Evolutionary conservation across 2,888 invertebrate genomes (phyloP).

Genomic region (Hedya salicella): DNA sequence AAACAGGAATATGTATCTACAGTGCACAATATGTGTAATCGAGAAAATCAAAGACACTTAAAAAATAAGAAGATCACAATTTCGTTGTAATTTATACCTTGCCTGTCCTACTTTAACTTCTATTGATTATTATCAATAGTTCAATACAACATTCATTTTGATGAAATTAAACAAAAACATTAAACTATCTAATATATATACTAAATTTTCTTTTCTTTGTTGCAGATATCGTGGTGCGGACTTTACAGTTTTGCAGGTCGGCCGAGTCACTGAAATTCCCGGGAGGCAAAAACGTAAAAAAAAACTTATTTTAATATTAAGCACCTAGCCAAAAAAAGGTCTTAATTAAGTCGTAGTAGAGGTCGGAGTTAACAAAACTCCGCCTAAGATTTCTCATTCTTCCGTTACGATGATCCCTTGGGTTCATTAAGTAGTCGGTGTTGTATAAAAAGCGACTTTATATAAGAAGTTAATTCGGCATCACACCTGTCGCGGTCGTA

Average conservation of each 20-base stretch:
- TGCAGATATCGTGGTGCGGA: slow-evolving; percentile 62
- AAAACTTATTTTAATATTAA: slow-evolving; percentile 55
- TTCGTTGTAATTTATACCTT: too few species aligned
- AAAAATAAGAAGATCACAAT: too few species aligned
- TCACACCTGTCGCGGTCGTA: slow-evolving; percentile 83
- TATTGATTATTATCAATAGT: too few species aligned
- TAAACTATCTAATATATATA: not conserved
- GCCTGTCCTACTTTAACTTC: too few species aligned
- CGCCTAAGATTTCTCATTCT: slow-evolving; percentile 62
- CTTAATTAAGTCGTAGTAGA: slow-evolving; percentile 65
- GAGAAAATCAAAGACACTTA: too few species aligned
- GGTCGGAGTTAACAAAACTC: slow-evolving; percentile 66
- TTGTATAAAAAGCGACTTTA: slow-evolving; percentile 80
- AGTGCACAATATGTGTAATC: too few species aligned
- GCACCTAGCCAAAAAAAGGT: slow-evolving; percentile 58
- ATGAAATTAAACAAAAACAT: too few species aligned
- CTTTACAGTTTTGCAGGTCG: slow-evolving; percentile 63
- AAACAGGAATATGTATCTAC: too few species aligned
- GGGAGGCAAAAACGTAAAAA: slow-evolving; percentile 52
- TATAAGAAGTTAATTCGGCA: slow-evolving; percentile 83
- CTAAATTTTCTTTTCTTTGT: slow-evolving; percentile 51
- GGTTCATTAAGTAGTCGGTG: slow-evolving; percentile 77
- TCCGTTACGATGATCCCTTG: slow-evolving; percentile 75
- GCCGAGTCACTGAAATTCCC: slow-evolving; percentile 51
- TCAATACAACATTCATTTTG: too few species aligned